Evolutionary conservation across 2,113 vertebrate species (phyloP), one percentile per base, ranked within the genome.

Genomic region (Syrmaticus mikado): DNA sequence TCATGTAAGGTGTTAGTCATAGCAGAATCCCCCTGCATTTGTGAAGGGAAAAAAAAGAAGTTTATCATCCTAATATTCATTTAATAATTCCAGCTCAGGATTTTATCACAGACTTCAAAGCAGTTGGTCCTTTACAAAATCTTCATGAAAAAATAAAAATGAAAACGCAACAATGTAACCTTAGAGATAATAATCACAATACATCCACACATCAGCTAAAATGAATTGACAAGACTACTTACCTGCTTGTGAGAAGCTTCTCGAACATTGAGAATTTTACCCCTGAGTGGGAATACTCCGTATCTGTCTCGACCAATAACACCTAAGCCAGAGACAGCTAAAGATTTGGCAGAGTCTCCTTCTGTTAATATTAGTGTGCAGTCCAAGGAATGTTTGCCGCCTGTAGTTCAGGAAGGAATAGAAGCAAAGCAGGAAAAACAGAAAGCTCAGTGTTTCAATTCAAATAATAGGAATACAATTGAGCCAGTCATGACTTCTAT

Each of bases 211-310:
- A 6, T 57, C 64, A 82, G 36, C 8, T 58, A 52, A 65, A 75
- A 38, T 14, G 17, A 65, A 36, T n/a, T 25, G 16, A 82, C 10
- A 80, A 55, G 66, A 87, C 16, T 16, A 57, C 68, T 36, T 92
- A 99, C 99, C 98, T 99, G 99, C 79, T 99, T 99, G 96, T 99
- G 99, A 41, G 99, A 99, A 66, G 99, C 99, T 97, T 99, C 99
- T 89, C 99, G 98, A 85, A 99, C 99, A 4, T 99, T 99, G 46
- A 99, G 98, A 95, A 99, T 99, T 98, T 99, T 99, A 66, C 99
- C 99, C 96, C 99, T 98, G 41, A 99, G 98, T 10, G 99, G 99
- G 89, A 99, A 99, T 17, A 99, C 99, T 46, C 99, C 99, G 0
- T 99, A 99, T 91, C 99, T 98, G 94, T 99, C 99, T 40, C 99